These are phyloP conservation scores for Oreocharis arfaki DNA, from an alignment of 2,113 vertebrate genomes.

Conservation along the genomic window DNA sequence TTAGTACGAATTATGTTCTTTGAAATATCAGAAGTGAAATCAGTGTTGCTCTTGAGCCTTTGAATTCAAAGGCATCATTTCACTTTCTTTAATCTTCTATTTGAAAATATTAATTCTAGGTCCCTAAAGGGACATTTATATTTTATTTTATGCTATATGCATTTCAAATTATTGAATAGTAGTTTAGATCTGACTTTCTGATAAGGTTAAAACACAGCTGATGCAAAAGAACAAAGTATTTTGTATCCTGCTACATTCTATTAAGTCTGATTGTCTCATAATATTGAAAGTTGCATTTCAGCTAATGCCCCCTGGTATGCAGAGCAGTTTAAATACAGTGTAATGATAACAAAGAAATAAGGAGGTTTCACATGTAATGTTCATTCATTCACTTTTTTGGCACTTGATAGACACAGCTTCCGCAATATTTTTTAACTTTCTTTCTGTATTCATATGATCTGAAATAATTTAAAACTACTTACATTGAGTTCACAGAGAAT, in stretches of 20 bases:
- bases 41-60: neutral
- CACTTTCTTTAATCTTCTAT: neutral
- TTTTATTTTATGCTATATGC: neutral
- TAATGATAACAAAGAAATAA: neutral
- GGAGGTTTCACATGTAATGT: neutral
- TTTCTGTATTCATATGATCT: neutral
- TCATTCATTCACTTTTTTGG: neutral
- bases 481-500: neutral
- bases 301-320: neutral
- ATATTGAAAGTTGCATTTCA: neutral
- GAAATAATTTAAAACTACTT: neutral
- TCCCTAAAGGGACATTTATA: neutral
- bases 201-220: slow-evolving; percentile 18
- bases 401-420: neutral
- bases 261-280: neutral
- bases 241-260: neutral
- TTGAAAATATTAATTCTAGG: slow-evolving; percentile 2
- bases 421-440: neutral
- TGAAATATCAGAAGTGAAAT: neutral
- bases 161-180: slow-evolving; percentile 22
- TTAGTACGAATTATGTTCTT: neutral
- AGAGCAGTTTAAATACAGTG: neutral
- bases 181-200: slow-evolving; percentile 17
- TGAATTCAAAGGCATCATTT: neutral
- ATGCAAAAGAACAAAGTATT: slow-evolving; percentile 1